Percentiles rank a stretch among this genome's conserved stretches.
Evolutionary conservation across 2,797 vertebrate genomes (phyloP).

Genomic region (Myotis vivesi): DNA sequence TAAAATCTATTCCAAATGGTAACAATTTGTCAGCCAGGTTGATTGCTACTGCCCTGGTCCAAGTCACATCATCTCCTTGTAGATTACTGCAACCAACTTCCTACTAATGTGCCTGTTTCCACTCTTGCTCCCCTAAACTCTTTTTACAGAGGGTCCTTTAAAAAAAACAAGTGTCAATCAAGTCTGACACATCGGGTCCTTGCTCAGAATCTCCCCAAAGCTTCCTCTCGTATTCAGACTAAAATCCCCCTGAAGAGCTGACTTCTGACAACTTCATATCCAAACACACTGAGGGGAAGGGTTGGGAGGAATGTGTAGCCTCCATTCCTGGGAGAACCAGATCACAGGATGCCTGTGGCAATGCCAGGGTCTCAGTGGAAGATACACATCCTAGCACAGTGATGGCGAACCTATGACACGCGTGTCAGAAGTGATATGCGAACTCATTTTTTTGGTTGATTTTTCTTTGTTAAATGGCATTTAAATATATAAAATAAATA

Average conservation of each 20-base stretch:
- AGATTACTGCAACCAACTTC: background rate
- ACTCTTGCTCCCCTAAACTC: background rate
- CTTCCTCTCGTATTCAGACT: background rate
- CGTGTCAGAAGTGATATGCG: too few relatives aligned
- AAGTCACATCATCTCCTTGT: background rate
- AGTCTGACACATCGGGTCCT: background rate
- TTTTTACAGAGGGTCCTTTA: background rate
- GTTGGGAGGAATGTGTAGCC: background rate
- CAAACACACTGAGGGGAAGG: background rate
- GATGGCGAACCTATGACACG: too few relatives aligned
- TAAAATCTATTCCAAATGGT: background rate
- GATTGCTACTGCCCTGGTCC: background rate
- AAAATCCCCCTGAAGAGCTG: background rate
- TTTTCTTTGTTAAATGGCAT: too few relatives aligned
- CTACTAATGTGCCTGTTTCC: background rate
- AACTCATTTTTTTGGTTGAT: too few relatives aligned
- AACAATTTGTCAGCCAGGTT: background rate
- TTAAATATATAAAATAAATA: too few relatives aligned
- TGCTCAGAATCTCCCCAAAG: background rate
- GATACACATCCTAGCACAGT: background rate
- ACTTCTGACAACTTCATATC: background rate
- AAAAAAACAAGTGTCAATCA: background rate
- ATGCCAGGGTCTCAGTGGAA: background rate
- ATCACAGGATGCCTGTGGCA: background rate
- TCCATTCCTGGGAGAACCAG: background rate